Conservation (phyloP, 2,797 vertebrate species). For the Sebastes baramenuke region DNA sequence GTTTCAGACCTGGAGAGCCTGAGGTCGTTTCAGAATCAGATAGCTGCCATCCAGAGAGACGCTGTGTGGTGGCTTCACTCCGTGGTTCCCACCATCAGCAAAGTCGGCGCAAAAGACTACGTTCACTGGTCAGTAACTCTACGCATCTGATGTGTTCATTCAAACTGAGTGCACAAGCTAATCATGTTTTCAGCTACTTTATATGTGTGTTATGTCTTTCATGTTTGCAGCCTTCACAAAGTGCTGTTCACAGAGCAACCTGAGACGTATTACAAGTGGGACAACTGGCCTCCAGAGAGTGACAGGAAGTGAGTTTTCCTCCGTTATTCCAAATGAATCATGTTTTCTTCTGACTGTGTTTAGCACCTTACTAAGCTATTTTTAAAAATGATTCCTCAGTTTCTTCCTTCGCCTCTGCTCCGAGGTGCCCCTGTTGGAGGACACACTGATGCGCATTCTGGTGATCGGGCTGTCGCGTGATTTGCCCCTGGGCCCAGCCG, state of each 20-base stretch:
- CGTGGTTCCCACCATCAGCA: constrained; percentile 96
- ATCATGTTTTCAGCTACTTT: background rate
- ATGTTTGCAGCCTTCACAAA: constrained; percentile 91
- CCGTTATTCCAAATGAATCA: background rate
- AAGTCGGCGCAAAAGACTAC: constrained; percentile 93
- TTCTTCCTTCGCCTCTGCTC: constrained; percentile 99
- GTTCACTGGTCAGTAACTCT: constrained; percentile 90
- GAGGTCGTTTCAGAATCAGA: constrained; percentile 97
- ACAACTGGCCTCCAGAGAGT: constrained; percentile 99
- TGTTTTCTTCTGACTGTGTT: background rate
- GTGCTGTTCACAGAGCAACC: constrained; percentile 99
- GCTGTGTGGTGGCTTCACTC: constrained; percentile 99
- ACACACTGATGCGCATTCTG: constrained; percentile 96
- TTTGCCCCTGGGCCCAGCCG: constrained; percentile 93
- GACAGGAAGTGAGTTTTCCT: constrained; percentile 93
- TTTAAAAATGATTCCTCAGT: constrained; percentile 70
- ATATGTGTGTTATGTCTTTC: background rate
- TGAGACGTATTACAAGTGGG: constrained; percentile 99
- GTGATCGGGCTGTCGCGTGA: constrained; percentile 96
- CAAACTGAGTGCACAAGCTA: background rate
- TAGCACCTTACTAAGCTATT: background rate
- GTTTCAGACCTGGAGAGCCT: constrained; percentile 91
- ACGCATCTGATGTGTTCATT: background rate
- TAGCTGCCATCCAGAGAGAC: constrained; percentile 95
- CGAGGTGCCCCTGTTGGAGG: constrained; percentile 96